Evolutionary conservation across 2,113 vertebrate genomes (phyloP), one percentile per base, ranked within the genome.

Genomic region (Pleuronectes platessa): DNA sequence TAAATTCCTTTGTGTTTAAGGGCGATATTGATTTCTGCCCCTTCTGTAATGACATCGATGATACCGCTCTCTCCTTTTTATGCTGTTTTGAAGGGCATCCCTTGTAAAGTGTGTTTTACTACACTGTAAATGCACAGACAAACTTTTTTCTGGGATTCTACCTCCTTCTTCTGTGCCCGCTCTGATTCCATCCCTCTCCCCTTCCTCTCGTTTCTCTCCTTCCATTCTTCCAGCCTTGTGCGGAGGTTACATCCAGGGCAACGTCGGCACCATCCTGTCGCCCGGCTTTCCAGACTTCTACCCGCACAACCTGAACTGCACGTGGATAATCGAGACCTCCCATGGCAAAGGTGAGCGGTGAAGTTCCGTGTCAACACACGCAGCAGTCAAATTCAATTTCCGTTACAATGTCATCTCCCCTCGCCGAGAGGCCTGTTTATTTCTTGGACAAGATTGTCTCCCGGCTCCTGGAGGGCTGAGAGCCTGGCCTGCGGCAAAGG

Each of bases 251-350:
- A 96, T 99, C 75, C 97, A 95, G 82, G 96, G 96, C 56, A 97
- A 97, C 90, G 91, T 92, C 3, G 97, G 98, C 21, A 99, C 98
- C 86, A 97, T 99, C 88, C 87, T 99, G 47, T 99, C 98, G 3
- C 98, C 98, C 6, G 97, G 98, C 18, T 99, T 99, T 81, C 98
- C 98, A 20, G 98, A 99, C 84, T 99, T 99, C 87, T 99, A 99
- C 87, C 97, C 98, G 2, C 98, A 99, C 92, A 99, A 99, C 91
- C 89, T 99, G 90, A 99, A 99, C 92, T 99, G 98, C 90, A 99
- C 98, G 0, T 99, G 98, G 98, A 91, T 96, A 0, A 98, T 99
- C 24, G 97, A 99, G 92, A 96, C 97, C 1, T 98, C 98, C 0
- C 98, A 99, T 13, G 97, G 98, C 78, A 99, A 99, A 96, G 98